Evolutionary conservation across 2,113 vertebrate species (phyloP).

Genomic region (Pitta sordida): DNA sequence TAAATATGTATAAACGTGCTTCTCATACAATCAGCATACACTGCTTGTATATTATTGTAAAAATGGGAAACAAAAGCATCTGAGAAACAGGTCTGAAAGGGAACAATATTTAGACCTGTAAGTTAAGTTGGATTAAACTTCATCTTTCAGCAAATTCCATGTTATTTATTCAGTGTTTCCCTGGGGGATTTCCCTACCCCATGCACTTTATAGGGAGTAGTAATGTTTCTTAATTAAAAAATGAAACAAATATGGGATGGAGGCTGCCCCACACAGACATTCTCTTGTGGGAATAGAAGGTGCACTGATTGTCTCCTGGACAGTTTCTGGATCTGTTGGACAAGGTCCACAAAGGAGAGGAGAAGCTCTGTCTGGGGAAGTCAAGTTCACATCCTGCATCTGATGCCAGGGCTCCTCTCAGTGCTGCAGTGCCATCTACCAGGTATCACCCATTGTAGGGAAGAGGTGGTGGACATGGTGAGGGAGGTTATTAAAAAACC

Average conservation of each 20-base stretch:
- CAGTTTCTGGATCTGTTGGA: background rate
- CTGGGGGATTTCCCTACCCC: background rate
- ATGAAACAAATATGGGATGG: background rate
- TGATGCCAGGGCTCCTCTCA: fast-evolving
- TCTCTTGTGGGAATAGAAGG: background rate
- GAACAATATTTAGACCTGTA: background rate
- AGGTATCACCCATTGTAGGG: background rate
- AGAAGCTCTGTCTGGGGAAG: background rate
- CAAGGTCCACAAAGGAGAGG: background rate
- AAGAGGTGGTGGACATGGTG: background rate
- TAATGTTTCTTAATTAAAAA: constrained; percentile 51
- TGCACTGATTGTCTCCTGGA: background rate
- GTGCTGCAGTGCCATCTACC: background rate
- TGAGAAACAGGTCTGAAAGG: background rate
- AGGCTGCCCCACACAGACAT: background rate
- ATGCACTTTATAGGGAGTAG: background rate
- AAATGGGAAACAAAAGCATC: background rate
- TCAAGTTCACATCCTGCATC: background rate
- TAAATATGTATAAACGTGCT: background rate
- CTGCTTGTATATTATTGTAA: background rate
- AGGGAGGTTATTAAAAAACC: background rate
- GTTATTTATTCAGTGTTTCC: constrained; percentile 46
- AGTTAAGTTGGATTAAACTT: constrained; percentile 45
- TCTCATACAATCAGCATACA: background rate
- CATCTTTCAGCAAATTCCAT: constrained; percentile 39